phyloP scores from a whole-genome alignment of 1,140 invertebrate genomes.

The Acromyrmex echinatior region DNA sequence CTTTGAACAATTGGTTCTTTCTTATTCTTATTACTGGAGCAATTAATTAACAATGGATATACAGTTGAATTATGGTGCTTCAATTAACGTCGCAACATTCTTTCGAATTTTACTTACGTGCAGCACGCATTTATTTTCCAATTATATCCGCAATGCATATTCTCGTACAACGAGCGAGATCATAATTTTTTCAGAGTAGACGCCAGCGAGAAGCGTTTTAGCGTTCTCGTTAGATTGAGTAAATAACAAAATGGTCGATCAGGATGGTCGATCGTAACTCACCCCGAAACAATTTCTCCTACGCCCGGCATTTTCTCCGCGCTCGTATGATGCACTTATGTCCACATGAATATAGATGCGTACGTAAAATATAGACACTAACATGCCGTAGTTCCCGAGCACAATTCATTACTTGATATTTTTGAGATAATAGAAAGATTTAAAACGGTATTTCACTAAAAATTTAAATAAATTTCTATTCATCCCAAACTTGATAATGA shows the following conservation, averaged over 20 bases:
- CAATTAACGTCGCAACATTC: conserved; percentile 10
- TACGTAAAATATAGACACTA: conserved; percentile 20
- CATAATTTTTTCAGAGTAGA: conserved; percentile 17
- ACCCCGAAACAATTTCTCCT: conserved; percentile 32
- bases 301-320: conserved; percentile 15
- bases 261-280: conserved; percentile 40
- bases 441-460: background rate
- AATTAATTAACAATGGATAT: background rate
- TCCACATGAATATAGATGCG: conserved; percentile 51
- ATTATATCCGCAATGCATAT: conserved; percentile 21
- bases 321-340: conserved; percentile 21
- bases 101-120: background rate
- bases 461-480: background rate
- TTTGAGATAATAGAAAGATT: conserved; percentile 25
- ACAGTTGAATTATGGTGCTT: background rate
- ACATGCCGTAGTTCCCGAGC: background rate
- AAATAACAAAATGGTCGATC: conserved; percentile 53
- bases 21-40: background rate
- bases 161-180: background rate
- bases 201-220: conserved; percentile 11
- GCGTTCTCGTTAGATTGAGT: conserved; percentile 19
- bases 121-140: background rate
- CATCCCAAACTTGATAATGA: background rate
- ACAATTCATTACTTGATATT: background rate
- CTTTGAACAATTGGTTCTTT: background rate